Base-by-base conservation (phyloP, 2,797 vertebrate genomes). In the Acanthurus tractus region DNA sequence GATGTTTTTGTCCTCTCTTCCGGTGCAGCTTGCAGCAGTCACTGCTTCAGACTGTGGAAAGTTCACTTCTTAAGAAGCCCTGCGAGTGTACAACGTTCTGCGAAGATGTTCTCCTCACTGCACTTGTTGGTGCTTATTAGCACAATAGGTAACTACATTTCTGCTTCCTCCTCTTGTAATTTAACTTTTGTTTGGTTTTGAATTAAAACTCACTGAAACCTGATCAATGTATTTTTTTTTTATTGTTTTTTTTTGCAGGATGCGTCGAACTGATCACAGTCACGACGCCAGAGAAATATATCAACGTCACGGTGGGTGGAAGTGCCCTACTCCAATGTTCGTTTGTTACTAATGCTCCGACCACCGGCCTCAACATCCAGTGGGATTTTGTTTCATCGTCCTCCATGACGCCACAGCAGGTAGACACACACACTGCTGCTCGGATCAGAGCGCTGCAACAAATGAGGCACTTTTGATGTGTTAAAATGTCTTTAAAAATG, bases 231-330 rank as follows among this genome's bases (percentile, higher is more conserved):
- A 4, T 25, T 25, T 25, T 25, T 2, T 25, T 25, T 2, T 25
- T 25, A 2, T 25, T 25, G 2, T 25, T 34, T 23, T 75, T 0
- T 64, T 71, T 71, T 70, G 12, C 12, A 94, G 93, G 91, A 50
- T 81, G 68, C 53, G 82, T 70, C 14, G 73, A 89, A 49, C 71
- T 86, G 34, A 93, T 94, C 64, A 57, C 59, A 0, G 93, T 94
- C 54, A 86, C 0, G 1, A 79, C 87, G 17, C 79, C 84, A 0
- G 63, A 87, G 5, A 92, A 88, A 71, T 20, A 55, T 11, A 6
- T 94, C 12, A 95, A 89, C 7, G 88, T 92, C 2, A 92, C 89
- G 2, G 11, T 1, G 23, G 92, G 88, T 40, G 53, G 4, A 15
- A 86, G 8, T 5, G 82, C 54, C 49, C 40, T 56, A 0, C 89